These are phyloP conservation scores for Meliscaeva auricollis DNA, from an alignment of 2,888 invertebrate genomes.

Conservation along the genomic window DNA sequence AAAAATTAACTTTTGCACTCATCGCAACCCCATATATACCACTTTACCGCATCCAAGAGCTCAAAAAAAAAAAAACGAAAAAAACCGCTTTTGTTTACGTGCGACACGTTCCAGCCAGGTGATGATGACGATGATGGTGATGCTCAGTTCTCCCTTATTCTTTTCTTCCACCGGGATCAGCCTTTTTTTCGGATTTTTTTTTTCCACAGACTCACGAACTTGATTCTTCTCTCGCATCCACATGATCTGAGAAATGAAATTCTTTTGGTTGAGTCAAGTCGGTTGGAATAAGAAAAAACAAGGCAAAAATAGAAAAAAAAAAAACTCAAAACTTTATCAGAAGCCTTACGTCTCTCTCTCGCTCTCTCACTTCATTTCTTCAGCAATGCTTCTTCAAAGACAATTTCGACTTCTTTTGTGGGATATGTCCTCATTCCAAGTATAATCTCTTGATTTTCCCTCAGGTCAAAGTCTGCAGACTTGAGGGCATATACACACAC, in stretches of 20 bases:
- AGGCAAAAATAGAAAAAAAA: no score
- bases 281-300: not conserved
- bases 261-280: slow-evolving; percentile 21
- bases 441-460: slow-evolving; percentile 70
- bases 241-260: slow-evolving; percentile 48
- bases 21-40: not conserved
- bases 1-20: slow-evolving; percentile 63
- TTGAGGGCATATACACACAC: slow-evolving; percentile 58
- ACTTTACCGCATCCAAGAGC: slow-evolving; percentile 1
- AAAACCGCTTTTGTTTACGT: slow-evolving; percentile 60
- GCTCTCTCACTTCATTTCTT: no score
- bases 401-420: slow-evolving; percentile 25
- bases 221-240: slow-evolving; percentile 1
- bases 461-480: slow-evolving; percentile 69
- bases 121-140: not conserved
- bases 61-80: not conserved
- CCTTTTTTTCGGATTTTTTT: slow-evolving; percentile 1
- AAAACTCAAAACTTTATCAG: slow-evolving; percentile 54
- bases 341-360: slow-evolving; percentile 23
- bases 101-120: slow-evolving; percentile 59
- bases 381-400: not conserved
- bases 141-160: not conserved
- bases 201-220: slow-evolving; percentile 19
- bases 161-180: slow-evolving; percentile 15
- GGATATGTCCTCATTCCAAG: slow-evolving; percentile 56